These are phyloP conservation scores for Sphaeridia pumilis DNA, from an alignment of 2,888 invertebrate species.

Conservation along the genomic window DNA sequence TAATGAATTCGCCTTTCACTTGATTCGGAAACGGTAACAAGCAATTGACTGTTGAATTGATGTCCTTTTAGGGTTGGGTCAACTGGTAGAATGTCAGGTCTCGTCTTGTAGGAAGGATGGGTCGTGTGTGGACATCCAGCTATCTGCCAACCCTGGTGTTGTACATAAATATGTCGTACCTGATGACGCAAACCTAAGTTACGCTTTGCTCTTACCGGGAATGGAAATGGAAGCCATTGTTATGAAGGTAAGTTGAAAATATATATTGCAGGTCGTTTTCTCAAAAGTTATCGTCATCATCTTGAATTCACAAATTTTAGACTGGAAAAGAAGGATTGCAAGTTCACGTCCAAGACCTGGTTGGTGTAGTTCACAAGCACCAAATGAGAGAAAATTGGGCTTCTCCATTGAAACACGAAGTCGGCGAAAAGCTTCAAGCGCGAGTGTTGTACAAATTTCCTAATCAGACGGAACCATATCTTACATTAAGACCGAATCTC, in stretches of 20 bases:
- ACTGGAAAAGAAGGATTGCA: conserved; percentile 26
- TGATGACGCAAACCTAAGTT: conserved; percentile 16
- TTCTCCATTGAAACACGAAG: conserved; percentile 24
- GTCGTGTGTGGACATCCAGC: conserved; percentile 13
- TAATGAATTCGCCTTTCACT: too few relatives aligned
- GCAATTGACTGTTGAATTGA: too few relatives aligned
- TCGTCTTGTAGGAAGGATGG: conserved; percentile 13
- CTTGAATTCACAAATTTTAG: conserved; percentile 10
- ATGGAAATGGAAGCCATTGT: conserved; percentile 26
- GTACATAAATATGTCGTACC: conserved; percentile 13
- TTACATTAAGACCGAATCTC: conserved; percentile 18
- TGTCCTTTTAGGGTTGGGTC: conserved; percentile 26
- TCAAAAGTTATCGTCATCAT: too few relatives aligned
- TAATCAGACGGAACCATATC: conserved; percentile 20
- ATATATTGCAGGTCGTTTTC: too few relatives aligned
- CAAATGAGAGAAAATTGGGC: conserved; percentile 37
- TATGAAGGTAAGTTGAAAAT: conserved; percentile 18
- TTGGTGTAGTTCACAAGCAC: conserved; percentile 40
- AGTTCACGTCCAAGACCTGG: conserved; percentile 37
- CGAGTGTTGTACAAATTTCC: conserved; percentile 24
- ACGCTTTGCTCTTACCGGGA: conserved; percentile 23
- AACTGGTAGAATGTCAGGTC: conserved; percentile 25
- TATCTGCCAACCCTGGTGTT: conserved; percentile 17
- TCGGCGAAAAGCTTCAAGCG: conserved; percentile 14
- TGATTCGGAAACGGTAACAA: too few relatives aligned